A percentile compares a stretch with the other conserved stretches of the same genome.
phyloP scores from a whole-genome alignment of 2,797 vertebrate species.

The Sarcophilus harrisii region DNA sequence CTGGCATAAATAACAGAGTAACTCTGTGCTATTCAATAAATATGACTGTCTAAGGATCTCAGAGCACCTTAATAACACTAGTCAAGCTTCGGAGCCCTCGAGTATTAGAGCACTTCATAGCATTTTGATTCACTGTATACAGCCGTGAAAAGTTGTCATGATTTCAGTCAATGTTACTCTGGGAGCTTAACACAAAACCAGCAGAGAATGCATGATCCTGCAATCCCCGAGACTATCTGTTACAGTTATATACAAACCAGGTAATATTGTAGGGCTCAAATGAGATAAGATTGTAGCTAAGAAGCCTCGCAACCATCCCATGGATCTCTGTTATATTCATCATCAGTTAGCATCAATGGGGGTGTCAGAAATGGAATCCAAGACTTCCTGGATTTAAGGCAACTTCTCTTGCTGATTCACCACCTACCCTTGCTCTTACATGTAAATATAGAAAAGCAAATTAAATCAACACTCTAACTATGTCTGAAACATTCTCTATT shows the following conservation, averaged over 20 bases:
- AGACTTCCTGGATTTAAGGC: not conserved
- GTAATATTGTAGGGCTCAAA: too few species aligned
- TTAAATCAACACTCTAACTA: not conserved
- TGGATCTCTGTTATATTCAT: too few species aligned
- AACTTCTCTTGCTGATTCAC: not conserved
- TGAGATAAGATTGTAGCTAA: too few species aligned
- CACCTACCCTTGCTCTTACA: not conserved
- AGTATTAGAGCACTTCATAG: not conserved
- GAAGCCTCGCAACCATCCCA: too few species aligned
- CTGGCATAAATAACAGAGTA: slow-evolving; percentile 22
- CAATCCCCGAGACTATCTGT: not conserved
- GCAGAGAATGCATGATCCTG: not conserved
- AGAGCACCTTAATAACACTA: not conserved
- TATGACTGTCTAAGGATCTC: not conserved
- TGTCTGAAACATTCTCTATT: not conserved
- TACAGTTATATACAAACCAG: not conserved
- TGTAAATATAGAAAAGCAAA: not conserved
- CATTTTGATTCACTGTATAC: not conserved
- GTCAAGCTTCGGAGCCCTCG: not conserved
- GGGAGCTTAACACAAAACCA: not conserved
- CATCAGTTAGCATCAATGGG: not conserved
- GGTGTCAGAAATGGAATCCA: not conserved
- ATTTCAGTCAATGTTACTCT: not conserved
- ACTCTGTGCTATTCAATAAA: not conserved
- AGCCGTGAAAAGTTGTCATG: not conserved